Evolutionary conservation across 2,113 vertebrate genomes (phyloP), one percentile per base, ranked within the genome.

Genomic region (Fregata magnificens): DNA sequence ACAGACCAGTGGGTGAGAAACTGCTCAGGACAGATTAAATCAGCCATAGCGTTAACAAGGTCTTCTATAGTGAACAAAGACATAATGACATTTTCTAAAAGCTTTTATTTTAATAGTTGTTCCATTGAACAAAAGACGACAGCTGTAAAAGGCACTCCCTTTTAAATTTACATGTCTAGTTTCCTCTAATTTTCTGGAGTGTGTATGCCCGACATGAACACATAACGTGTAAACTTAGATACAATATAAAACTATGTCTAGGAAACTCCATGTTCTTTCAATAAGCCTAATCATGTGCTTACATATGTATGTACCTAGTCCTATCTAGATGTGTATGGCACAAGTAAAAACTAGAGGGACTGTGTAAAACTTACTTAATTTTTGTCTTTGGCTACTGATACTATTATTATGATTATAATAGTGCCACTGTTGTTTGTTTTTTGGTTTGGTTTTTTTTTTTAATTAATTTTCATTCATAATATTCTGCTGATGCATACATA

Each of bases 261-360:
- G 29, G 36, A 80, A 91, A 80, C 10, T 38, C 29, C 17, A 29
- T 2, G 13, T 18, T 81, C 20, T 62, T 65, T 45, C 67, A 70
- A 29, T 22, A 45, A 91, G 8, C 21, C 40, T 32, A 61, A 62
- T 24, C 21, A 26, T 1, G 5, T 13, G 59, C 17, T 67, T 70
- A 62, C 1, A 26, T 19, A 45, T 0, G 0, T 13, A 59, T n/a
- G 25, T 10, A 28, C 18, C 15, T 13, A 34, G 34, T 31, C 18
- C 28, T 45, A 65, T 4, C 45, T 21, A 84, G 58, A 42, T 3
- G 5, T 18, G 19, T 8, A 65, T 1, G 6, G 59, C 34, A 88
- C 16, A 50, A 61, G 25, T 3, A 3, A 78, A 86, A 86, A 72
- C 34, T n/a, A 58, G 25, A 49, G 28, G 16, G 28, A 49, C 38